Evolutionary conservation across 2,797 vertebrate genomes (phyloP), one percentile per base, ranked within the genome.

Genomic region (Lycodopsis pacificus): DNA sequence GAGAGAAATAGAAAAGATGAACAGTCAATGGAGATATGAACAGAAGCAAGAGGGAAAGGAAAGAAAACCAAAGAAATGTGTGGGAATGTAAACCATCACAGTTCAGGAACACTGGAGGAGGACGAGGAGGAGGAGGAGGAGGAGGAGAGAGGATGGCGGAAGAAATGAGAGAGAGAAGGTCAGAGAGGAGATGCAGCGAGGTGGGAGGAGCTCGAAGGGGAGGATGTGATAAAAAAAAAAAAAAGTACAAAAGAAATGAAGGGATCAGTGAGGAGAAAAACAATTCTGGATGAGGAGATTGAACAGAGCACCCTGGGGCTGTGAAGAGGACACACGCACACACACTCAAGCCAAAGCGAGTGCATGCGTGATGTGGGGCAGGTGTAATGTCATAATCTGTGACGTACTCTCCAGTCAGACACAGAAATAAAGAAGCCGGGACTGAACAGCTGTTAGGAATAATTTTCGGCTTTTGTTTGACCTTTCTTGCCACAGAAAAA

Each of bases 161-260:
- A 51, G 19, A 0, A 7, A 59, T 22, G 61, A 81, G 46, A 70
- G 49, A 73, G 49, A 73, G 51, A 85, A 73, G 73, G 74, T 82
- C 65, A 62, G 67, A 85, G 40, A 73, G 56, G 63, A 12, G 34
- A 40, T 46, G 51, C 34, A 44, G 5, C 8, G 9, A 54, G 44
- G 7, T 40, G 48, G 25, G 15, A 48, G 73, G 66, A 53, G 77
- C 63, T 48, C 5, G 7, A 42, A 66, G 38, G 25, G 27, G 14
- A n/a, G 19, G 40, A 44, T 15, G 73, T 46, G 30, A 80, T 36
- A 30, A 36, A 36, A 74, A 73, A 49, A 36, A 74, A 73, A 49
- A 61, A 76, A 57, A 76, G 81, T 17, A 79, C 69, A 85, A 79
- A 89, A 14, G 82, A 82, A 83, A 85, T 73, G 79, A 89, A 69